Evolutionary conservation across 2,113 vertebrate species (phyloP).

Genomic region (Penelope pileata): DNA sequence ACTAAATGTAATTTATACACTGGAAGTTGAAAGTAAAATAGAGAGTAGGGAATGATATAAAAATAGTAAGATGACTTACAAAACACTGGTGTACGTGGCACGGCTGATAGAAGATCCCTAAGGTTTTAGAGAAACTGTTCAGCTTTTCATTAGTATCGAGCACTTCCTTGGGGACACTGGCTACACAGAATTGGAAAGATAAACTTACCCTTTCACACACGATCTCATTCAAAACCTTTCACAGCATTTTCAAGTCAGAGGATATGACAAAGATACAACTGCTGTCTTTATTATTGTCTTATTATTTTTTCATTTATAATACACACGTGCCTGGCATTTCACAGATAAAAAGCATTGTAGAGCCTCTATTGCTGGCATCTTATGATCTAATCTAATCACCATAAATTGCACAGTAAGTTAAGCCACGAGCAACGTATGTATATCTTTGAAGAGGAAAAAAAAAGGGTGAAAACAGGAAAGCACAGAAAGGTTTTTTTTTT

Average conservation of each 20-base stretch:
- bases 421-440: background rate
- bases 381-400: background rate
- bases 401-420: slow-evolving; percentile 4
- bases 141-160: slow-evolving; percentile 19
- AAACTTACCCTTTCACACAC: slow-evolving; percentile 20
- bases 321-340: slow-evolving; percentile 4
- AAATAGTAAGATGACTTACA: background rate
- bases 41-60: background rate
- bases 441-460: background rate
- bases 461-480: background rate
- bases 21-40: background rate
- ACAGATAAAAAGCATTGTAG: slow-evolving; percentile 9
- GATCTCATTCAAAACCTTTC: slow-evolving; percentile 14
- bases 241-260: background rate
- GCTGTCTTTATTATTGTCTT: slow-evolving; percentile 20
- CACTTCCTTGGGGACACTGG: slow-evolving; percentile 12
- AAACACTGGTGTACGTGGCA: background rate
- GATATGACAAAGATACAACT: background rate
- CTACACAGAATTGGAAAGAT: background rate
- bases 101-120: background rate
- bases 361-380: background rate
- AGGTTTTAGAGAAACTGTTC: slow-evolving; percentile 22
- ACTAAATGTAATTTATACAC: slow-evolving; percentile 14
- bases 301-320: slow-evolving; percentile 9
- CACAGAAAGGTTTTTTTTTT: background rate